Percentiles rank a stretch among this genome's conserved stretches.
These are phyloP conservation scores for Ochotona curzoniae DNA, from an alignment of 2,113 vertebrate genomes.

Conservation along the genomic window DNA sequence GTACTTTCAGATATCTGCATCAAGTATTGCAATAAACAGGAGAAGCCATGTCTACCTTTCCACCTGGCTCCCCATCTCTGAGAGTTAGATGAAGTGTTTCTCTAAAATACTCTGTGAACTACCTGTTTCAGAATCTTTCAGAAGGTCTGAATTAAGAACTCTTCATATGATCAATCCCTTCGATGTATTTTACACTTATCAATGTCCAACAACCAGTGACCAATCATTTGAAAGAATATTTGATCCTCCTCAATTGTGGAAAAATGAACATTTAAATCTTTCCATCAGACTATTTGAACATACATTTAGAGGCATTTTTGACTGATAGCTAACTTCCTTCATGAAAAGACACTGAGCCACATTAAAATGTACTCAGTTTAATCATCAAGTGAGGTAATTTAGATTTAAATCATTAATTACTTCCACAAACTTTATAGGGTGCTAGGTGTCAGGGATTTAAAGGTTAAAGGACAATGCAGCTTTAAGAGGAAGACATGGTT, in stretches of 20 bases:
- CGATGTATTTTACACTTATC: background rate
- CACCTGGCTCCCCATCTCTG: background rate
- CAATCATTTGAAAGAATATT: background rate
- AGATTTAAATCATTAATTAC: background rate
- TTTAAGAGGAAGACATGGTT: background rate
- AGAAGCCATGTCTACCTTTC: background rate
- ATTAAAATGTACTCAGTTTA: conserved; percentile 18
- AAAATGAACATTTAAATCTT: background rate
- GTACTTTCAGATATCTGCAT: background rate
- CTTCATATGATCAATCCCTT: background rate
- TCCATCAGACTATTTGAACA: background rate
- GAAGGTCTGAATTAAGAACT: background rate
- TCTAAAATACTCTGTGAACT: background rate
- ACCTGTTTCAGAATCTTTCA: background rate
- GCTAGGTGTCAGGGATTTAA: background rate
- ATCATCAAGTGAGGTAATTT: background rate
- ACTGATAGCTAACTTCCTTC: conserved; percentile 3
- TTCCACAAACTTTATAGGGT: background rate
- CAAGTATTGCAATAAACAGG: background rate
- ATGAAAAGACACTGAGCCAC: background rate
- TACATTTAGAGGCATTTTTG: background rate
- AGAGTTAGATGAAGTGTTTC: background rate
- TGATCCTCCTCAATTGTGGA: background rate
- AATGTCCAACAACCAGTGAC: background rate
- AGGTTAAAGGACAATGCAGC: background rate